Conservation (phyloP, 2,113 vertebrate species). For the Colinus virginianus region DNA sequence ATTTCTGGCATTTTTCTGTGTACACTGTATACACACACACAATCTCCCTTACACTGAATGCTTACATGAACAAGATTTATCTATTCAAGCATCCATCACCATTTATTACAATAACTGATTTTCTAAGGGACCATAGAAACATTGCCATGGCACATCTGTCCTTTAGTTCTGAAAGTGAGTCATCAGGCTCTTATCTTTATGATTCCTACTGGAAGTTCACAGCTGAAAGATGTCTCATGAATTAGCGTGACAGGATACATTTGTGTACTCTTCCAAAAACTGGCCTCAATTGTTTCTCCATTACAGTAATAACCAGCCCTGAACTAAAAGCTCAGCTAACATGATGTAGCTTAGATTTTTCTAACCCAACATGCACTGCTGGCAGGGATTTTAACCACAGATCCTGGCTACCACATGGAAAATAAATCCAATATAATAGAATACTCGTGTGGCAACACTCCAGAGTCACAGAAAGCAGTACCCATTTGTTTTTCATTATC, state of each 20-base stretch:
- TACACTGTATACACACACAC: not conserved
- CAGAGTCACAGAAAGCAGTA: not conserved
- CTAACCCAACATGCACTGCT: not conserved
- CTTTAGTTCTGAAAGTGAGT: not conserved
- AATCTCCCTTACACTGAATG: not conserved
- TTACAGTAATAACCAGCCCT: not conserved
- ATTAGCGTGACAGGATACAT: not conserved
- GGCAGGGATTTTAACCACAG: not conserved
- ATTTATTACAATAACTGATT: not conserved
- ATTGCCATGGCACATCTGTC: fast-evolving
- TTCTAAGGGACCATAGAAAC: not conserved
- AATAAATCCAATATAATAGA: not conserved
- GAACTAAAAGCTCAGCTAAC: not conserved
- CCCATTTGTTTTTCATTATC: not conserved
- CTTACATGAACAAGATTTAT: not conserved
- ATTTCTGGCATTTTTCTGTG: not conserved
- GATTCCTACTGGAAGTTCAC: not conserved
- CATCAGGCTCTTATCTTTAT: not conserved
- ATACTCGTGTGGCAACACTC: not conserved
- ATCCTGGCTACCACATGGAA: not conserved
- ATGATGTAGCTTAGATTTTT: not conserved
- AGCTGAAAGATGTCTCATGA: not conserved
- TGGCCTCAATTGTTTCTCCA: not conserved
- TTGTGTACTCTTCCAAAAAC: not conserved
- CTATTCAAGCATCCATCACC: not conserved